Evolutionary conservation across 1,140 invertebrate species (phyloP), one percentile per base, ranked within the genome.

Genomic region (Drosophila arizonae): DNA sequence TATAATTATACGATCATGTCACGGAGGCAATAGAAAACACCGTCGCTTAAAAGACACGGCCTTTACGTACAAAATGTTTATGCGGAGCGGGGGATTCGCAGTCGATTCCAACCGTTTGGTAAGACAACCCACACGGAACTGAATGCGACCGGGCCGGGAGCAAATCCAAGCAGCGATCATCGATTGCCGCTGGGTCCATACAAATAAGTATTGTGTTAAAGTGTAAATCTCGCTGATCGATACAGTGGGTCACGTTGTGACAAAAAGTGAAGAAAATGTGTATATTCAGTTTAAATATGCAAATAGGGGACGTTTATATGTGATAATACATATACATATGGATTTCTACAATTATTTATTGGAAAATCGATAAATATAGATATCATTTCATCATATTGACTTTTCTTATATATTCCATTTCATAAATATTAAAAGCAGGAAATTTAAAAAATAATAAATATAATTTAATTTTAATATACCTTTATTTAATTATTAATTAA

Each of bases 101-200:
- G 36, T 28, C 9, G 43, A 62, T 61, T 61, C 17, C 68, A 75
- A 76, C 77, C 82, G 76, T 72, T 88, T 78, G 68, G 75, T 60
- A 78, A 90, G 90, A 88, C 77, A 88, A 73, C 78, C 86, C 86
- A 91, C 82, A 90, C 78, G 74, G 80, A 88, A 91, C 90, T 90
- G 57, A 90, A 77, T 68, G 73, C 65, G 80, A 62, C 71, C 60
- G 64, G 61, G 56, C 73, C 56, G 67, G 67, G 73, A 76, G 72
- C 61, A 63, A 51, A 72, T 56, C 61, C 73, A 68, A 68, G 65
- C 69, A 68, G 62, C 79, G 66, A 87, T 87, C 82, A 74, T 79
- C 84, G 84, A 84, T 86, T 81, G 79, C 65, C 72, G 66, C 68
- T 76, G 79, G 65, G 75, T 68, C 58, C 76, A 79, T 66, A 76